Base-by-base conservation (phyloP, 2,888 invertebrate genomes). In the Ischnus inquisitorius region DNA sequence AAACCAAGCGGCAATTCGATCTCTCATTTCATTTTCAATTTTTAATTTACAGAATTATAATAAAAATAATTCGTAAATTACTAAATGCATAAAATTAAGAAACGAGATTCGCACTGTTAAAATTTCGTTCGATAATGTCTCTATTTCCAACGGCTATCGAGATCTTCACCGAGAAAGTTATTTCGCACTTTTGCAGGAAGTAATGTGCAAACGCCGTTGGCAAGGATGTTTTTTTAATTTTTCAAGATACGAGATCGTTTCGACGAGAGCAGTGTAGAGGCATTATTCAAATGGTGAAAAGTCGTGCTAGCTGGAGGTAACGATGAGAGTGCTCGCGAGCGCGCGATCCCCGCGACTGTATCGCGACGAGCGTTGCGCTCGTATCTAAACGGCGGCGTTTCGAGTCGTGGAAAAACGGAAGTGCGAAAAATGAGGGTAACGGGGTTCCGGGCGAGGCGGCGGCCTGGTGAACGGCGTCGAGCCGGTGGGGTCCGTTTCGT, bases 341-440 rank as follows among this genome's bases (percentile, higher is more conserved):
- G 22, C 51, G 51, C 25, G 64, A 65, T 54, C 14, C 22, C 12
- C 16, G 8, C 34, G 34, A 69, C 51, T 34, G 54, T 68, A 19
- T 67, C 22, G 43, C 10, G 46, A n/a, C 67, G 67, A 68, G 25
- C 67, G 48, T 43, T 34, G 25, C 46, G 67, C n/a, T 14, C 22
- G 6, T n/a, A 62, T 28, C 43, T 1, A 25, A 28, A 6, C 16
- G 6, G 46, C 46, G 67, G 46, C 19, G 57, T 10, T 34, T 34
- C 34, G 34, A 16, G 60, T 51, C 22, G 64, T 82, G 82, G 75
- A 82, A 75, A 82, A 84, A 82, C 79, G 75, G 67, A 84, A 84
- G 64, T 82, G 62, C 51, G 68, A 76, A 80, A 80, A 83, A 77
- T 80, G 71, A 43, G 57, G 64, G 74, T 82, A 79, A 82, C 71